phyloP scores from a whole-genome alignment of 2,113 vertebrate genomes.

The Tretioscincus oriximinensis region DNA sequence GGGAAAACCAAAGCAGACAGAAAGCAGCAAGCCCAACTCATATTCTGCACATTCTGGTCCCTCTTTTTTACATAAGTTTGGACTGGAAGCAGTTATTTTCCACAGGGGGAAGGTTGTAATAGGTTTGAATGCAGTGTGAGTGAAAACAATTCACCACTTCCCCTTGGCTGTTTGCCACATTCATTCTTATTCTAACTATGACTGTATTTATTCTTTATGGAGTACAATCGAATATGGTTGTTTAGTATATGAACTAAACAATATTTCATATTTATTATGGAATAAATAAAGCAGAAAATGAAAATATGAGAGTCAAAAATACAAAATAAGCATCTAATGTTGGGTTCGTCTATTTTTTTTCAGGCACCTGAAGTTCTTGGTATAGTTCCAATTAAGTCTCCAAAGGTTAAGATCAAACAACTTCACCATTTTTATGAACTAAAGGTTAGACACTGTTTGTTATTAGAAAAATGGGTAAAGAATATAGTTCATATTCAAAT shows the following conservation, averaged over 20 bases:
- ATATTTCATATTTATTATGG: neutral
- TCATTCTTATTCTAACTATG: neutral
- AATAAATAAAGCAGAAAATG: neutral
- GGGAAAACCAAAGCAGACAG: neutral
- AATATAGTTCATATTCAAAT: neutral
- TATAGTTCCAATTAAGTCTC: slow-evolving; percentile 67
- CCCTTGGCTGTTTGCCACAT: neutral
- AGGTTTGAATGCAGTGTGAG: neutral
- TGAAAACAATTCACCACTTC: neutral
- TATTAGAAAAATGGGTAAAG: neutral
- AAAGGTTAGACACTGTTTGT: slow-evolving; percentile 73
- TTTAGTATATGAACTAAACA: neutral
- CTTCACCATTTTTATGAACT: slow-evolving; percentile 76
- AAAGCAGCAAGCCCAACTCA: neutral
- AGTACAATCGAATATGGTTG: neutral
- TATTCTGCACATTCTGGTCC: neutral
- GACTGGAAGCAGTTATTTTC: too few species aligned
- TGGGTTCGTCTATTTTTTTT: slow-evolving; percentile 18
- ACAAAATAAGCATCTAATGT: neutral
- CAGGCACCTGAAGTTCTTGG: slow-evolving; percentile 76
- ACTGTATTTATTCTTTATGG: neutral
- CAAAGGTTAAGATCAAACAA: slow-evolving; percentile 69
- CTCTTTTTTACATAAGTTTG: too few species aligned
- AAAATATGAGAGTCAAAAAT: neutral
- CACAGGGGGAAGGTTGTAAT: too few species aligned